Conservation (phyloP, 2,888 invertebrate genomes). For the Drosophila mimica region DNA sequence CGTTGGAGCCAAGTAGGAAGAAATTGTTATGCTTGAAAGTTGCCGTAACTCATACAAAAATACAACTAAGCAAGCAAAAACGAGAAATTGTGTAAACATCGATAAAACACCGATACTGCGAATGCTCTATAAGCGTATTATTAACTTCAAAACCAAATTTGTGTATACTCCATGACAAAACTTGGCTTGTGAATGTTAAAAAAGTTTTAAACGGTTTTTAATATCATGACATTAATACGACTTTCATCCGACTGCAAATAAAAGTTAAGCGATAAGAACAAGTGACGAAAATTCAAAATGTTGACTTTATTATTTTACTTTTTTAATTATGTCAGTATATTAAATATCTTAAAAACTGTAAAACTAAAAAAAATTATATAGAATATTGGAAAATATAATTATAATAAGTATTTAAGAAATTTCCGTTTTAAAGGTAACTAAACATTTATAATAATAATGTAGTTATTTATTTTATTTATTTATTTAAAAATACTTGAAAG, state of each 20-base stretch:
- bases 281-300: neutral
- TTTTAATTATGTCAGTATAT: neutral
- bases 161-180: neutral
- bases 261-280: neutral
- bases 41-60: conserved; percentile 66
- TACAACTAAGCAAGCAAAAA: conserved; percentile 29
- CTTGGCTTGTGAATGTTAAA: neutral
- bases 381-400: neutral
- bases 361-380: neutral
- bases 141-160: neutral
- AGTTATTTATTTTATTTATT: too few species aligned
- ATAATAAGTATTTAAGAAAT: neutral
- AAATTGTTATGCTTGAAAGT: conserved; percentile 80
- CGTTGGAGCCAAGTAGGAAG: conserved; percentile 74
- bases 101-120: conserved; percentile 12
- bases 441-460: neutral
- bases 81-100: neutral
- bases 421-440: too few species aligned
- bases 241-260: neutral
- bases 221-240: neutral
- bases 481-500: too few species aligned
- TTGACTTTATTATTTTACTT: neutral
- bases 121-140: conserved; percentile 25
- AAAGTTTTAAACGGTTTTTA: conserved; percentile 2
- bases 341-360: neutral